Percentiles rank a stretch among this genome's conserved stretches.
Conservation (phyloP, 2,797 vertebrate species). For the Tangara arthus region DNA sequence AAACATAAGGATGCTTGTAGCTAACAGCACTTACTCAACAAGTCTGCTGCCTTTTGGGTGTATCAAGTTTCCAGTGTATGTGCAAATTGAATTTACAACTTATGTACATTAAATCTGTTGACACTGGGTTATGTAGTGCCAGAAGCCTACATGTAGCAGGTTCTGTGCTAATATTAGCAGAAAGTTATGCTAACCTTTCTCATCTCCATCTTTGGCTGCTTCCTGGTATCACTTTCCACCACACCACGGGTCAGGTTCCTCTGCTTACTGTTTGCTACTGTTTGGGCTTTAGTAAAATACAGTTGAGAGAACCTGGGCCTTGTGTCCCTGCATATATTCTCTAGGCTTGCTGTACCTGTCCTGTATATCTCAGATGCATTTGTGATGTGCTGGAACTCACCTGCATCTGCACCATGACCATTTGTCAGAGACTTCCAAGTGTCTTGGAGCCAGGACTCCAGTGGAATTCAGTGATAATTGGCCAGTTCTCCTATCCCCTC, state of each 20-base stretch:
- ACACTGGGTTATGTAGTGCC: neutral
- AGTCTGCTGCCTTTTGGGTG: neutral
- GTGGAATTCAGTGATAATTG: neutral
- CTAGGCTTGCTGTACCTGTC: neutral
- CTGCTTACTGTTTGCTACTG: neutral
- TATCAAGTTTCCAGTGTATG: neutral
- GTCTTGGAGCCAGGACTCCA: neutral
- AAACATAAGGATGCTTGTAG: neutral
- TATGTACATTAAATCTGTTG: neutral
- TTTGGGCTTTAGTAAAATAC: neutral
- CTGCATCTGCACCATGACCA: neutral
- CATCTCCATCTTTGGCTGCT: neutral
- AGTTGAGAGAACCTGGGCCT: neutral
- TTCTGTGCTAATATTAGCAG: constrained; percentile 30
- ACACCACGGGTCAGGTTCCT: neutral
- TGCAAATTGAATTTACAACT: constrained; percentile 22
- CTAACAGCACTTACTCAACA: neutral
- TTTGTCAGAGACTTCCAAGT: neutral
- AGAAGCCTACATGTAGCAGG: neutral
- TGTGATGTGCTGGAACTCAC: neutral
- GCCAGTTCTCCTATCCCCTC: neutral
- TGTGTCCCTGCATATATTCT: neutral
- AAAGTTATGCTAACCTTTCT: neutral
- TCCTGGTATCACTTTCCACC: neutral
- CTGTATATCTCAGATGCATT: neutral